Conservation (phyloP, 2,797 vertebrate genomes). For the Rhynchotus rufescens region DNA sequence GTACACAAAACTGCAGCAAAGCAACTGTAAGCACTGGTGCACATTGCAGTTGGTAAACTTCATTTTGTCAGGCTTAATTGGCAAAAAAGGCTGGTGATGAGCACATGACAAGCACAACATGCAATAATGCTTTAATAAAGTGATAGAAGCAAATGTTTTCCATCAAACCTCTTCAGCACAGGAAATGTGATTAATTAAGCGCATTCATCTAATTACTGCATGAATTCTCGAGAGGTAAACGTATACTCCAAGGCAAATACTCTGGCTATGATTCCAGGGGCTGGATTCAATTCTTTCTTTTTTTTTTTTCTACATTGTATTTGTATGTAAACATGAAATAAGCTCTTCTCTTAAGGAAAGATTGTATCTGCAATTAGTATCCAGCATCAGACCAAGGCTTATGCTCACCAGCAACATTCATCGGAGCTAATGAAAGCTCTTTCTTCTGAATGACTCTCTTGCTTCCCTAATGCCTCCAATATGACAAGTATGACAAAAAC, state of each 20-base stretch:
- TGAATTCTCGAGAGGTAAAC: constrained; percentile 56
- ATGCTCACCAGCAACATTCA: neutral
- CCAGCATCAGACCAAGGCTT: neutral
- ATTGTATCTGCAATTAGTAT: neutral
- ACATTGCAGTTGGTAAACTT: constrained; percentile 69
- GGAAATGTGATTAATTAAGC: constrained; percentile 73
- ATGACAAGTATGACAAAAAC: neutral
- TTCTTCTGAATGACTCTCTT: constrained; percentile 1
- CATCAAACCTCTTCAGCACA: constrained; percentile 70
- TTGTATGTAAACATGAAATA: constrained; percentile 43
- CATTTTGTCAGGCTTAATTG: constrained; percentile 75
- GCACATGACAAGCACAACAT: constrained; percentile 49
- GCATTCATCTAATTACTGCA: constrained; percentile 63
- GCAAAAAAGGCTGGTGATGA: constrained; percentile 58
- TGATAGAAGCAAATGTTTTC: constrained; percentile 67
- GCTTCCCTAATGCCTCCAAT: neutral
- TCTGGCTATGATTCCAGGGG: constrained; percentile 10
- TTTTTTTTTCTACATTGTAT: constrained; percentile 18
- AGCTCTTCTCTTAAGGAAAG: neutral
- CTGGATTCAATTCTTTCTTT: neutral
- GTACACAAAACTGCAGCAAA: constrained; percentile 58
- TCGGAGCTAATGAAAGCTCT: neutral
- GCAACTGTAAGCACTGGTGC: constrained; percentile 30
- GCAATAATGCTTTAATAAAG: constrained; percentile 65
- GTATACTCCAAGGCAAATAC: constrained; percentile 29